Evolutionary conservation across 2,888 invertebrate genomes (phyloP), one percentile per base, ranked within the genome.

Genomic region (Cecidostiba fungosa): DNA sequence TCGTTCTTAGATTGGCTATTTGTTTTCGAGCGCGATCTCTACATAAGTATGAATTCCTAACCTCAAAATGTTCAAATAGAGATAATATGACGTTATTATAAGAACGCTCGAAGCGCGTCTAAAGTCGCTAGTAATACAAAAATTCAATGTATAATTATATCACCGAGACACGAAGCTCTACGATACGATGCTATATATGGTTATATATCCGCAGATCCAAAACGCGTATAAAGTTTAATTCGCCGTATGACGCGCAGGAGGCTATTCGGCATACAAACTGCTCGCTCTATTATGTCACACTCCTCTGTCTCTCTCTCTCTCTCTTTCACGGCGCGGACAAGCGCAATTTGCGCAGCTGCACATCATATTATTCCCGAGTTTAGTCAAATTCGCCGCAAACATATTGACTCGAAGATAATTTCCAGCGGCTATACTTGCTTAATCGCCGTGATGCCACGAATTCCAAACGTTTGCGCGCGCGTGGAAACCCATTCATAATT

Each of bases 261-360:
- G n/a, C 66, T 29, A 66, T 66, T 66, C 66, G 29, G 29, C 66
- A 66, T 29, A 66, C 26, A 66, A 66, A 66, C 66, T n/a, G 29
- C 29, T 66, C 29, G 26, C 23, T 29, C 66, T 5, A 66, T 66
- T 66, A 66, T 66, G n/a, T 26, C 19, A 50, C 50, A 16, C 19
- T 16, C 19, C n/a, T n/a, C n/a, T n/a, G n/a, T 16, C 50, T 16
- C 50, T 19, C 16, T 16, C 26, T 19, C 54, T 47, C n/a, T 0
- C 26, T 12, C 26, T 26, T 16, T 8, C 59, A 14, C 29, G 5
- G 5, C 29, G 3, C 8, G 29, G 29, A 66, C 62, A 66, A 66
- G 26, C 62, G 16, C n/a, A 29, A 66, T 66, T 66, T 14, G 12
- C 23, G 26, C 29, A 66, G 29, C 62, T 66, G 54, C 54, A 29